Conservation (phyloP, 2,888 invertebrate species). For the Latrodectus hesperus region DNA sequence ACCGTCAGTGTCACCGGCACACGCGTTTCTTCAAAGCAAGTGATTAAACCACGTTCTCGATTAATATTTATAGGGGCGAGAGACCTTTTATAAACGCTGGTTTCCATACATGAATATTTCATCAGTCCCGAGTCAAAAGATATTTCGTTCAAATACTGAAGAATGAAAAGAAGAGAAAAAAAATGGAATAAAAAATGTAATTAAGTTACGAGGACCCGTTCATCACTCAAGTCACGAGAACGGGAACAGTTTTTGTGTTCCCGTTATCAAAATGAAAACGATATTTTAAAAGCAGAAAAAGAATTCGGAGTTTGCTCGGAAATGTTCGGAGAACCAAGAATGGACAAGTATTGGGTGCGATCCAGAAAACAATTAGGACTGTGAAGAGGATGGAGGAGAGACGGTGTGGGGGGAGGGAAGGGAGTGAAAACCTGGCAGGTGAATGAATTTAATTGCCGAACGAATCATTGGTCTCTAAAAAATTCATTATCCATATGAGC, state of each 20-base stretch:
- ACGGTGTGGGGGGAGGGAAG: neutral
- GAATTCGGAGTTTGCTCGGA: neutral
- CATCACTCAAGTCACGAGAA: conserved; percentile 21
- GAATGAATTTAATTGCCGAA: conserved; percentile 37
- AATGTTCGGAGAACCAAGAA: conserved; percentile 2
- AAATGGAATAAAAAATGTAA: conserved; percentile 17
- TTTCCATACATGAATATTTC: conserved; percentile 45
- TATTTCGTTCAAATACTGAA: conserved; percentile 10
- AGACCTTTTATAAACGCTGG: conserved; percentile 36
- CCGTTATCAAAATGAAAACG: neutral
- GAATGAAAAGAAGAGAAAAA: conserved; percentile 17
- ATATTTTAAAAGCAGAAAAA: conserved; percentile 2
- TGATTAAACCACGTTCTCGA: conserved; percentile 45
- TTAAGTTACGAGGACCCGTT: conserved; percentile 44
- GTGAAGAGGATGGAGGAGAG: too few relatives aligned
- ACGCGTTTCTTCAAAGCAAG: conserved; percentile 23
- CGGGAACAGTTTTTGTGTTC: neutral
- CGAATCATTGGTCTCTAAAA: neutral
- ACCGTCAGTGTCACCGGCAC: conserved; percentile 53
- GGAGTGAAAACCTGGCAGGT: neutral
- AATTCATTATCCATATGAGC: too few relatives aligned
- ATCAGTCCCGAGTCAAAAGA: conserved; percentile 18
- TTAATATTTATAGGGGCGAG: conserved; percentile 56
- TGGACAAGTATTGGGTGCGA: neutral
- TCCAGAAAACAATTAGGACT: neutral